A percentile compares a stretch with the other conserved stretches of the same genome.
Conservation (phyloP, 2,797 vertebrate genomes). For the Argya squamiceps region DNA sequence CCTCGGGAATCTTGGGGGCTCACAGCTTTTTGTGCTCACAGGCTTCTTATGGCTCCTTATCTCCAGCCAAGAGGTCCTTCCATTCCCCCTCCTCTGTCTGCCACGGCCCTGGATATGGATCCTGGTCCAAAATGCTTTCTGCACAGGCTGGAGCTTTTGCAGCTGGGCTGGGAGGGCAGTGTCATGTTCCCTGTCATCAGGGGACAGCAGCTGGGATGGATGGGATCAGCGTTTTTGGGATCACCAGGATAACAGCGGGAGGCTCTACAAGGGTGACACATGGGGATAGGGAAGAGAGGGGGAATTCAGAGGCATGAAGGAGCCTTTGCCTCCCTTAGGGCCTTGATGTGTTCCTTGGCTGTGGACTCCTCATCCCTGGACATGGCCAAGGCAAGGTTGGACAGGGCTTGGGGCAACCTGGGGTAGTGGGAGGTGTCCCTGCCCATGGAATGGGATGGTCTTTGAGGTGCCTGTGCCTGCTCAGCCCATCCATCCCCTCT, state of each 20-base stretch:
- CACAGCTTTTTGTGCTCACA: neutral
- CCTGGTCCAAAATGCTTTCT: conserved; percentile 54
- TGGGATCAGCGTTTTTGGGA: conserved; percentile 23
- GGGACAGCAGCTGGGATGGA: neutral
- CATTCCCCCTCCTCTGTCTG: conserved; percentile 29
- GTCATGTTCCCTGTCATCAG: neutral
- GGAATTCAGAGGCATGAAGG: neutral
- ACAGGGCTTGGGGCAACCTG: neutral
- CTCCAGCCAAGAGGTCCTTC: conserved; percentile 53
- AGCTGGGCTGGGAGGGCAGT: conserved; percentile 43
- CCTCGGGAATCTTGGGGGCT: neutral
- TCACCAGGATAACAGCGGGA: conserved; percentile 35
- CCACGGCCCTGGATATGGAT: conserved; percentile 24
- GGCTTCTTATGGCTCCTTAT: conserved; percentile 58
- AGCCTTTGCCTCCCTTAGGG: neutral
- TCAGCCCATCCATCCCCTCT: neutral
- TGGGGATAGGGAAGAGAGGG: neutral
- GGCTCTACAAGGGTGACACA: neutral
- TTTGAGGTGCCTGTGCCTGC: neutral
- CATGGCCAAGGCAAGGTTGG: accelerated
- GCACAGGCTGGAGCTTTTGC: conserved; percentile 44
- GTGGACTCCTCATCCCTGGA: neutral
- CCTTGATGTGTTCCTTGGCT: accelerated
- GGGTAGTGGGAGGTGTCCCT: neutral
- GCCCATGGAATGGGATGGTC: neutral